Conservation (phyloP, 2,888 invertebrate genomes). For the Seira sanloemensis region DNA sequence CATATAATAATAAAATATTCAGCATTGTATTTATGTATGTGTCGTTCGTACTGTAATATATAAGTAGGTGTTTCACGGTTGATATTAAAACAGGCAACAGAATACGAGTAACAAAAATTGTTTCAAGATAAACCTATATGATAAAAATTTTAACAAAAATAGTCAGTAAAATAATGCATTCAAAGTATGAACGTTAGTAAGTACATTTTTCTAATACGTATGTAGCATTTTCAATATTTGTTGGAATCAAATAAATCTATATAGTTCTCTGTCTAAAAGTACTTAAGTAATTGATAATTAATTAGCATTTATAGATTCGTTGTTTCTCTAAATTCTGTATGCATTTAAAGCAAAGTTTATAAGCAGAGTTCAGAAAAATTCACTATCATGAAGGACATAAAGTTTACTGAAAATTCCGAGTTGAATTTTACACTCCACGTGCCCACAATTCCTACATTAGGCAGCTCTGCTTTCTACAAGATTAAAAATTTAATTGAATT, state of each 20-base stretch:
- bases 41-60: background rate
- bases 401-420: too few relatives aligned
- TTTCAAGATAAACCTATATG: conserved; percentile 6
- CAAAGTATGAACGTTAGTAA: background rate
- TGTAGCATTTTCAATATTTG: background rate
- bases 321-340: background rate
- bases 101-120: background rate
- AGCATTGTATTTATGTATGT: background rate
- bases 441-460: too few relatives aligned
- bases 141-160: conserved; percentile 27
- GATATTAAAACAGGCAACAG: conserved; percentile 14
- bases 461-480: too few relatives aligned
- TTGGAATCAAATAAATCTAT: background rate
- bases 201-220: background rate
- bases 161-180: conserved; percentile 19
- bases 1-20: background rate
- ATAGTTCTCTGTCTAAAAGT: background rate
- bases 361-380: too few relatives aligned
- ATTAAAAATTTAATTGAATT: too few relatives aligned
- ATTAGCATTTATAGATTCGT: background rate
- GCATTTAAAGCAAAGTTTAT: background rate
- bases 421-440: too few relatives aligned
- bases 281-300: background rate
- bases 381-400: too few relatives aligned
- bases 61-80: background rate